Evolutionary conservation across 2,797 vertebrate genomes (phyloP), one percentile per base, ranked within the genome.

Genomic region (Gobionotothen gibberifrons): DNA sequence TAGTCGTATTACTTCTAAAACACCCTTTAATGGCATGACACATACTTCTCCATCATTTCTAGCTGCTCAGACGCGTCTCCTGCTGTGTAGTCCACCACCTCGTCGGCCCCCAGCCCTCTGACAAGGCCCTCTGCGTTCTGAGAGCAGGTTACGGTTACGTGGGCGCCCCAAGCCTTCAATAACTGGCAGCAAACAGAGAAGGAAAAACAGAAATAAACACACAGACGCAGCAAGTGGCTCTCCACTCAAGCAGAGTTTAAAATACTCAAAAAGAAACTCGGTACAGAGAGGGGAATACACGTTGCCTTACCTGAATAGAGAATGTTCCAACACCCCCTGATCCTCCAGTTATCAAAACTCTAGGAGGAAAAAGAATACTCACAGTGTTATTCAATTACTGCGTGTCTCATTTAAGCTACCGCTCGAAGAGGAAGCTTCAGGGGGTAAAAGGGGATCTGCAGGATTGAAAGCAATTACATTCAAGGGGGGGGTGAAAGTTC

Each of bases 241-340:
- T 32, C 58, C 22, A 29, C n/a, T 63, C 3, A 52, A 1, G 5
- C n/a, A 32, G 32, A 55, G 46, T 61, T 65, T 46, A 42, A 82
- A 51, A 54, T 52, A 73, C 19, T 58, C 53, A 29, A 53, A 74
- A 16, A 5, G 21, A n/a, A 29, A 1, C 26, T 12, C 9, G 14
- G 16, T 47, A 14, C 15, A 70, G 48, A 52, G 26, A 26, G 52
- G 22, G 26, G 26, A 47, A 57, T 11, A 40, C 21, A 54, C 26
- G 40, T 48, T 9, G 17, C 9, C 55, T 84, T 67, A 98, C 97
- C 96, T 98, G 97, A 78, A 97, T 92, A 75, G 97, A 95, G 82
- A 97, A 97, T 14, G 97, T 98, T 85, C 97, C 97, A 52, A 98
- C 94, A 82, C 97, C 97, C 76, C 97, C 97, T 3, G 97, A 97